phyloP scores from a whole-genome alignment of 2,888 invertebrate species.

The Xiphydria camelus region DNA sequence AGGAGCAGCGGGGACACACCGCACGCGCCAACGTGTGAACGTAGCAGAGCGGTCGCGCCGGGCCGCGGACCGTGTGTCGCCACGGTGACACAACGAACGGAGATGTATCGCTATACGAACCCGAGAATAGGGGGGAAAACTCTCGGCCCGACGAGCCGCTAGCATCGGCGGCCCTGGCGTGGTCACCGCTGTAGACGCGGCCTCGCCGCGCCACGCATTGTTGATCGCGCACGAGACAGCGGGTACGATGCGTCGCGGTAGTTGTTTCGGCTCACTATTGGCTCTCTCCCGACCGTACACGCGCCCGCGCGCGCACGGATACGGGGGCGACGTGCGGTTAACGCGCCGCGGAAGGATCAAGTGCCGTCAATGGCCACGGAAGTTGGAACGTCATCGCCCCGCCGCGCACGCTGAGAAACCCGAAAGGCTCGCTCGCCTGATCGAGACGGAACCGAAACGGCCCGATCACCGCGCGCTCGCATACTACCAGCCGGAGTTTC shows the following conservation, averaged over 20 bases:
- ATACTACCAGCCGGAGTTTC: constrained; percentile 29
- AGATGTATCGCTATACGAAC: not conserved
- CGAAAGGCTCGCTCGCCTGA: constrained; percentile 40
- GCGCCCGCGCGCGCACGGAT: too few relatives aligned
- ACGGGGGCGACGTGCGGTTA: not conserved
- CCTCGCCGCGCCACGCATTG: constrained; percentile 18
- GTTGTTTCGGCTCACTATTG: too few relatives aligned
- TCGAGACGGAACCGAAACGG: constrained; percentile 44
- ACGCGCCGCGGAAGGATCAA: not conserved
- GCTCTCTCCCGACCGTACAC: too few relatives aligned
- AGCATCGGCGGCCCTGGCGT: too few relatives aligned
- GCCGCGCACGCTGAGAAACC: constrained; percentile 27
- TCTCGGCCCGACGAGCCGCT: too few relatives aligned
- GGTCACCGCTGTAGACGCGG: too few relatives aligned
- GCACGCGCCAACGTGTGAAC: not conserved
- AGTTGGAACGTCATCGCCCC: constrained; percentile 29
- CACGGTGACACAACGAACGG: not conserved
- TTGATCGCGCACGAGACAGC: constrained; percentile 38
- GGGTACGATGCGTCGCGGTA: constrained; percentile 8
- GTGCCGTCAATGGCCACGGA: constrained; percentile 38
- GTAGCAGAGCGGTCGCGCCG: too few relatives aligned
- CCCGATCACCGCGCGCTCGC: constrained; percentile 42
- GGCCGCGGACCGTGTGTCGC: not conserved
- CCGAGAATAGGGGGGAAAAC: too few relatives aligned
- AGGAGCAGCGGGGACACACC: not conserved